Evolutionary conservation across 2,113 vertebrate genomes (phyloP), one percentile per base, ranked within the genome.

Genomic region (Motacilla tschutschensis): DNA sequence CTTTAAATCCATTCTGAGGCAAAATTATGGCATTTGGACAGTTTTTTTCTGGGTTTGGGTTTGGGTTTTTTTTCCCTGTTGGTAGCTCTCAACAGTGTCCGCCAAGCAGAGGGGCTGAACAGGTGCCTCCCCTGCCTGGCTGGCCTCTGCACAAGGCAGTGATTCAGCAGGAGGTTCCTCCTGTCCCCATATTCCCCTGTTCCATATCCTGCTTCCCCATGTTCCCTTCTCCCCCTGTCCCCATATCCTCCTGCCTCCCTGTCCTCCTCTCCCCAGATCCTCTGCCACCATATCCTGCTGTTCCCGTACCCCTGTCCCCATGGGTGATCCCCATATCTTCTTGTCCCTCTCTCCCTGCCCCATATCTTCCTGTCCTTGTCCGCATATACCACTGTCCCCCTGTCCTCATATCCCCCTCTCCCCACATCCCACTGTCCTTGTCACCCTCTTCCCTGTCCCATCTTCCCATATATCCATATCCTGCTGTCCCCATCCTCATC

Each of bases 61-160:
- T 47, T 43, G 20, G 7, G 46, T 76, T 17, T 26, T 33, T 79
- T 17, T 38, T 14, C 1, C 17, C 15, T 46, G 3, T 5, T 10
- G 29, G 11, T 29, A 41, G 40, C 14, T 48, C n/a, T 28, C 7
- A 3, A 3, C 11, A 10, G 3, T 12, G 11, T 14, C 11, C 40
- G 6, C 12, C 14, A 12, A 17, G 33, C 2, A 26, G 76, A 54
- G 16, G 14, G 38, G 24, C 4, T 4, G 9, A n/a, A 24, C 0
- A 6, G 28, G 51, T 19, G 70, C 1, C 7, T 29, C 51, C 29
- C 7, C 31, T 64, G 44, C 22, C 58, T 8, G 26, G 17, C 50
- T 44, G n/a, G 17, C 26, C n/a, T 28, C 43, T 36, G 21, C 43
- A 24, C 0, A 0, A n/a, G 21, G 35, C 1, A 0, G 17, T 22